Conservation (phyloP, 2,113 vertebrate genomes). For the Sapayoa aenigma region DNA sequence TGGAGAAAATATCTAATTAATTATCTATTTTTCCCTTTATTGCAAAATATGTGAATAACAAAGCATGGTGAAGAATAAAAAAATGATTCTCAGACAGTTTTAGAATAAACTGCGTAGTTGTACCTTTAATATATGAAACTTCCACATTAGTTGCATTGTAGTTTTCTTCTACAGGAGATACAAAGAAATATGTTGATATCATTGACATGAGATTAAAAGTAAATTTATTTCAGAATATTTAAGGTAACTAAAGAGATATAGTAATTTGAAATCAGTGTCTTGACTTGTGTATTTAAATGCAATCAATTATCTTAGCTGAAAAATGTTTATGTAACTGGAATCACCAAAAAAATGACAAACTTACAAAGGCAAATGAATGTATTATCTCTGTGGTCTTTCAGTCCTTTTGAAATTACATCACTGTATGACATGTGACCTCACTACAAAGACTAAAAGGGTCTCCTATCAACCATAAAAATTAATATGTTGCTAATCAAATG, state of each 20-base stretch:
- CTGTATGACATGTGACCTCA: not conserved
- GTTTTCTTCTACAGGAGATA: not conserved
- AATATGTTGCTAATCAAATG: not conserved
- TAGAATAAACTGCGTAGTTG: not conserved
- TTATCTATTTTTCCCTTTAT: not conserved
- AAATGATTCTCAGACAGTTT: not conserved
- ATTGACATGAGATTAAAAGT: not conserved
- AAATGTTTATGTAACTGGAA: not conserved
- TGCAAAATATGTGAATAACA: not conserved
- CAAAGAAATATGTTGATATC: not conserved
- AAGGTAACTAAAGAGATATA: not conserved
- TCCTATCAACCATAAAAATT: constrained; percentile 1
- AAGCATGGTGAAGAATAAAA: not conserved
- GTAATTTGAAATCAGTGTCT: not conserved
- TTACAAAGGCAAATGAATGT: not conserved
- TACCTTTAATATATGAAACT: not conserved
- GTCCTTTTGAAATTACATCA: constrained; percentile 27
- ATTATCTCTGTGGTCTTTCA: not conserved
- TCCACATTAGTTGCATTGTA: not conserved
- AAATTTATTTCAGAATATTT: constrained; percentile 14
- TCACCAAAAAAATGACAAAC: not conserved
- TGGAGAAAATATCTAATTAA: not conserved
- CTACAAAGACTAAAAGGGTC: not conserved
- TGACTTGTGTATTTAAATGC: not conserved
- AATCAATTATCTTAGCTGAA: not conserved